Percentiles rank a stretch among this genome's conserved stretches.
Conservation (phyloP, 2,113 vertebrate species). For the Halcyon senegalensis region DNA sequence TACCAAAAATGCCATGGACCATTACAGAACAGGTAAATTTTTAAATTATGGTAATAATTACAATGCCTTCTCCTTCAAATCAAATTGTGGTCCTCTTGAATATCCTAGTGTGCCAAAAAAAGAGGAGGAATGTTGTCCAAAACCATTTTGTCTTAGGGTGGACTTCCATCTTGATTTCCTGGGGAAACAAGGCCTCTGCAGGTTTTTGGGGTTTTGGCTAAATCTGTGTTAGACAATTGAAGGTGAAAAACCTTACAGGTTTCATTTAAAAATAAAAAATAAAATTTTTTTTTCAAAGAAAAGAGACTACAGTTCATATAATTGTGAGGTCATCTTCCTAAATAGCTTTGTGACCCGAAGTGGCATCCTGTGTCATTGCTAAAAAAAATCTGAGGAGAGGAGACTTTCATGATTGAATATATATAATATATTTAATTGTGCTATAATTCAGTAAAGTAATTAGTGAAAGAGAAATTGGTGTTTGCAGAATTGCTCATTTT, state of each 20-base stretch:
- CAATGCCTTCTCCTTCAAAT: not conserved
- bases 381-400: not conserved
- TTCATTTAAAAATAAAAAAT: not conserved
- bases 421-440: no score
- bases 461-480: no score
- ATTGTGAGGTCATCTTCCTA: not conserved
- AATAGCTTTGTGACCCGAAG: not conserved
- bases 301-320: not conserved
- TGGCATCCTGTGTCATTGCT: not conserved
- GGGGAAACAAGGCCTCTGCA: not conserved
- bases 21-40: slow-evolving; percentile 87
- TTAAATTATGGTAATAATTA: not conserved
- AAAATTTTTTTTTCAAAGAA: not conserved
- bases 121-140: not conserved
- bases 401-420: not conserved
- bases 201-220: not conserved
- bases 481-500: no score
- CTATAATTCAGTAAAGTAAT: no score
- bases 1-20: slow-evolving; percentile 93
- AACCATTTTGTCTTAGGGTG: not conserved
- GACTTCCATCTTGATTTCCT: not conserved
- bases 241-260: not conserved
- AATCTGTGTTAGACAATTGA: not conserved
- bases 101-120: not conserved
- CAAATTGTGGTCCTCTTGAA: not conserved